Conservation (phyloP, 2,888 invertebrate species). For the Plagodis dolabraria region DNA sequence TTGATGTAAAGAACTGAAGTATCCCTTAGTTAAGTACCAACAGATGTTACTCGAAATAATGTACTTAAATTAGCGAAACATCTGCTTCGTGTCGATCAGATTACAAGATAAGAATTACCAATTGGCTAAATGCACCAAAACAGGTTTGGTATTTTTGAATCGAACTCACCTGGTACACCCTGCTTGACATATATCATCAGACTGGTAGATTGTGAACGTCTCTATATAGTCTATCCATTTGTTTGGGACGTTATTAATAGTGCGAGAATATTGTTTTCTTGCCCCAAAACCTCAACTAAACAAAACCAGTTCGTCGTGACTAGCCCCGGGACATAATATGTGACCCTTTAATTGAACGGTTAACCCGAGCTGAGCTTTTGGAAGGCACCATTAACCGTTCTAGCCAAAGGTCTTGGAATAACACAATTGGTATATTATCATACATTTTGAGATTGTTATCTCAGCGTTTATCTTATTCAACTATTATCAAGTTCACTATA, state of each 20-base stretch:
- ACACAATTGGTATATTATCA: slow-evolving; percentile 3
- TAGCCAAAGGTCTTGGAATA: slow-evolving; percentile 7
- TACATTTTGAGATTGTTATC: slow-evolving; percentile 4
- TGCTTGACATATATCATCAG: neutral
- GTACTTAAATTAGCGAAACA: slow-evolving; percentile 9
- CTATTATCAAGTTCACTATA: too few species aligned
- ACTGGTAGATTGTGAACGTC: too few species aligned
- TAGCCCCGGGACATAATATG: slow-evolving; percentile 21
- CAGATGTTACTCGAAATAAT: slow-evolving; percentile 8
- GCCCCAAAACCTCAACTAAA: too few species aligned
- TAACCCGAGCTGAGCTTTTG: slow-evolving; percentile 22
- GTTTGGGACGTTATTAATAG: too few species aligned
- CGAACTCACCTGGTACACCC: slow-evolving; percentile 11
- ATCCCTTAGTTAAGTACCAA: neutral
- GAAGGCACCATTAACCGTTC: slow-evolving; percentile 2
- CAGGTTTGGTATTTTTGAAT: slow-evolving; percentile 21
- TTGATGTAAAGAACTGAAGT: too few species aligned
- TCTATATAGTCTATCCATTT: too few species aligned
- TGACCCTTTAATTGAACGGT: slow-evolving; percentile 30
- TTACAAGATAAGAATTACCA: slow-evolving; percentile 1
- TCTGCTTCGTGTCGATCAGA: slow-evolving; percentile 9
- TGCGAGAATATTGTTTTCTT: too few species aligned
- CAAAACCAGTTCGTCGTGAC: slow-evolving; percentile 25
- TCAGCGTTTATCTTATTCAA: neutral
- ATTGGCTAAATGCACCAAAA: slow-evolving; percentile 8